A percentile compares a stretch with the other conserved stretches of the same genome.
Conservation (phyloP, 1,140 invertebrate genomes). For the Rhyzopertha dominica region DNA sequence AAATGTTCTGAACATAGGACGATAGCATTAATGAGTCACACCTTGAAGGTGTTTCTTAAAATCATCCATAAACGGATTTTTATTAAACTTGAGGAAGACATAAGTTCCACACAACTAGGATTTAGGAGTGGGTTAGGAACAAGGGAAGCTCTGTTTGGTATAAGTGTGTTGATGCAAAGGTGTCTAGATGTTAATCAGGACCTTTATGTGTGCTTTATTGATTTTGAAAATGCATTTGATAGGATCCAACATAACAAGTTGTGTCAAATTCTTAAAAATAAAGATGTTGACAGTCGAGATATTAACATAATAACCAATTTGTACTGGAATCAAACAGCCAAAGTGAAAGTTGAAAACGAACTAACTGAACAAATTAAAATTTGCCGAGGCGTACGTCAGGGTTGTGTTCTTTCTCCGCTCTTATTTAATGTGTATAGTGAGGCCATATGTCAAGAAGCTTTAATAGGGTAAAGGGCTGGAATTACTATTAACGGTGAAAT, state of each 20-base stretch:
- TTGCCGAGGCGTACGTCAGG: no score
- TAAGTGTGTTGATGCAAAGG: slow-evolving; percentile 14
- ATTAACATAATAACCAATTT: slow-evolving; percentile 7
- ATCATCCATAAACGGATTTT: slow-evolving; percentile 6
- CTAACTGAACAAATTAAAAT: no score
- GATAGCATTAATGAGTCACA: slow-evolving; percentile 17
- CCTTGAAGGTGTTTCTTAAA: no score
- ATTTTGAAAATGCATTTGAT: slow-evolving; percentile 14
- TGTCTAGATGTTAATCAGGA: slow-evolving; percentile 8
- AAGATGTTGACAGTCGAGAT: slow-evolving; percentile 5
- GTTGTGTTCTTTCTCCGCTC: no score
- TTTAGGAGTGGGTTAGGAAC: slow-evolving; percentile 14
- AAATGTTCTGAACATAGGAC: neutral
- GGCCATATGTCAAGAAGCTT: no score
- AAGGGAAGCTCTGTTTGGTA: slow-evolving; percentile 21
- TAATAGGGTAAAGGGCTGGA: no score
- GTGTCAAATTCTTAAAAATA: slow-evolving; percentile 1
- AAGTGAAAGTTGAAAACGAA: neutral
- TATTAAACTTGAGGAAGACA: slow-evolving; percentile 10
- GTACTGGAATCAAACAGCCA: slow-evolving; percentile 9
- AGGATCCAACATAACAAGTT: slow-evolving; percentile 6
- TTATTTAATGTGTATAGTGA: no score
- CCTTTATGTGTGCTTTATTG: slow-evolving; percentile 11
- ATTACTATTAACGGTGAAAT: no score
- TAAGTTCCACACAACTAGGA: slow-evolving; percentile 17